Evolutionary conservation across 1,140 invertebrate genomes (phyloP), one percentile per base, ranked within the genome.

Genomic region (Hyphantria cunea): DNA sequence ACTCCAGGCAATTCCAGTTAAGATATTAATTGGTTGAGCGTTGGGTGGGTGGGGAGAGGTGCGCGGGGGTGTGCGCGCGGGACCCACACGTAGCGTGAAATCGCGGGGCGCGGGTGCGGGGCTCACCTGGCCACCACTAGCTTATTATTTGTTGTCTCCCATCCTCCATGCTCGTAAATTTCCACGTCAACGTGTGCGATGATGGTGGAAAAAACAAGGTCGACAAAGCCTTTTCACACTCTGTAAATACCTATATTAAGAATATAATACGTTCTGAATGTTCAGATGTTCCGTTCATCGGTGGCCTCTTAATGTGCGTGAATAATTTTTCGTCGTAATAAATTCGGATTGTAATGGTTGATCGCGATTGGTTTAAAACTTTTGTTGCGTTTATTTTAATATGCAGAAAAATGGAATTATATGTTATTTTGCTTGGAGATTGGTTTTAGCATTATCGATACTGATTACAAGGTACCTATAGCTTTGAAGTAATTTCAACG

Each of bases 271-370:
- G 72, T 39, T 45, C 50, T 48, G 60, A 66, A 67, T 53, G 17
- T 25, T 25, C 17, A 25, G 17, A 25, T 25, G 17, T 25, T 71
- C 72, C 69, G 66, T 66, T 52, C 56, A 56, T 68, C 70, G 73
- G 72, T 73, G 76, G 71, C 66, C 55, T 76, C 68, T 78, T 86
- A 87, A 87, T 85, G 80, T 76, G 85, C 87, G 85, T 90, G 82
- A 75, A 88, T 87, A 90, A 90, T 88, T 86, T 87, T 84, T 86
- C 79, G 76, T 88, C 77, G 85, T 87, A 86, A 90, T 90, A 90
- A 90, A 90, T 90, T 86, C 80, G 73, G 83, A 86, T 89, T 76
- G 82, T 82, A 85, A 86, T 82, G 75, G 77, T 74, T 74, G 76
- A 78, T 81, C 67, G 80, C 86, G 82, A 89, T 88, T 86, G 83